A percentile compares a stretch with the other conserved stretches of the same genome.
Evolutionary conservation across 2,113 vertebrate species (phyloP).

Genomic region (Rhinopomastus cyanomelas): DNA sequence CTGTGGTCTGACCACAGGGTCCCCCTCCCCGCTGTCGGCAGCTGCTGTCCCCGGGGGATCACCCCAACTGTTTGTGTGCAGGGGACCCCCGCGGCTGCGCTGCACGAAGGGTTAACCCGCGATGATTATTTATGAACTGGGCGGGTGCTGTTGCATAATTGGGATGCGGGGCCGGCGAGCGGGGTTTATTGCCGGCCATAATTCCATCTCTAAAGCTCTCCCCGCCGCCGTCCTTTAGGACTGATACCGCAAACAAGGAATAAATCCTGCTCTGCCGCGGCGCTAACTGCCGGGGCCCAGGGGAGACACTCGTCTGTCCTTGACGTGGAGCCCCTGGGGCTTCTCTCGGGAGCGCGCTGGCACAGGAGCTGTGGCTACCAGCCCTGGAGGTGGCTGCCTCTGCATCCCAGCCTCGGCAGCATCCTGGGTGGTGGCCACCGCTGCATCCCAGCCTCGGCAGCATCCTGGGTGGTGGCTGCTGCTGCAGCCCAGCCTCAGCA

Average conservation of each 20-base stretch:
- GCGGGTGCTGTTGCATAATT: constrained; percentile 77
- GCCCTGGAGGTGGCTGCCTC: background rate
- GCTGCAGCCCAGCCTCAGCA: fast-evolving
- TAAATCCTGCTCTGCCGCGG: constrained; percentile 80
- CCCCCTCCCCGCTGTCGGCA: no score
- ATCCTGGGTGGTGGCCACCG: background rate
- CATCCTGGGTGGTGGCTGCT: background rate
- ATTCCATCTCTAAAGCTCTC: constrained; percentile 83
- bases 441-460: fast-evolving
- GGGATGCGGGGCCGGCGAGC: constrained; percentile 80
- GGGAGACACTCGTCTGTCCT: constrained; percentile 78
- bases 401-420: no score
- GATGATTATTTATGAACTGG: constrained; percentile 82
- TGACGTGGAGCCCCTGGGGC: constrained; percentile 72
- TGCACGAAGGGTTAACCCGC: constrained; percentile 73
- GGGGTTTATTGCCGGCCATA: constrained; percentile 79
- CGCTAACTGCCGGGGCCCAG: constrained; percentile 72
- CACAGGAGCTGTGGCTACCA: no score
- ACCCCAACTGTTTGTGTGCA: background rate
- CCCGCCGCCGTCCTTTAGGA: constrained; percentile 78
- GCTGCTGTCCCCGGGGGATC: background rate
- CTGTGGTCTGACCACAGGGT: no score
- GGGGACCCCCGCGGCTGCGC: constrained; percentile 35
- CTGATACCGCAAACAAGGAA: constrained; percentile 80
- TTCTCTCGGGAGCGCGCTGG: constrained; percentile 55